These are phyloP conservation scores for Pheosia gnoma DNA, from an alignment of 2,888 invertebrate genomes.

Conservation along the genomic window DNA sequence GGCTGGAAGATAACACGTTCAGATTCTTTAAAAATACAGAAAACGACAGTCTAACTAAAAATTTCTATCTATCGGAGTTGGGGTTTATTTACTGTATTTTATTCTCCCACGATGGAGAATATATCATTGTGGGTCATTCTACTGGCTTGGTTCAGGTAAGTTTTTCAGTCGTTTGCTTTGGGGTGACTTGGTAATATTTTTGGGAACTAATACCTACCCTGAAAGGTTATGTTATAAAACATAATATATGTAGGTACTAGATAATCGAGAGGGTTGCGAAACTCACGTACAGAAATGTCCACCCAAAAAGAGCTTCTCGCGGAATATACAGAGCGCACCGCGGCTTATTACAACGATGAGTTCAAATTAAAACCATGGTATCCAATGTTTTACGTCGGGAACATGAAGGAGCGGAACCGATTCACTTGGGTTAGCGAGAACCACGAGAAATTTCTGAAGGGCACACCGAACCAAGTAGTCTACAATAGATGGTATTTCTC, in stretches of 20 bases:
- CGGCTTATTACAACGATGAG: constrained; percentile 54
- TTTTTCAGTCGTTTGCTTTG: not conserved
- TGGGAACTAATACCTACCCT: too few relatives aligned
- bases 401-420: constrained; percentile 33
- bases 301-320: constrained; percentile 44
- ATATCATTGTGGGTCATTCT: constrained; percentile 75
- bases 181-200: too few relatives aligned
- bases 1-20: constrained; percentile 62
- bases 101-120: constrained; percentile 71
- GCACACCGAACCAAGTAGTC: constrained; percentile 54
- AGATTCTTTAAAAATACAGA: constrained; percentile 61
- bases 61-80: constrained; percentile 55
- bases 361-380: constrained; percentile 56
- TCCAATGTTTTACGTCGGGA: constrained; percentile 59
- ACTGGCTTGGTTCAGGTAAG: constrained; percentile 82
- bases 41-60: constrained; percentile 48
- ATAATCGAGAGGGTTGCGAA: constrained; percentile 34
- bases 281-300: constrained; percentile 36
- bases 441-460: constrained; percentile 53
- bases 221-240: too few relatives aligned
- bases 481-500: constrained; percentile 64
- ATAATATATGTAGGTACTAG: not conserved
- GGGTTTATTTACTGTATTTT: constrained; percentile 65
- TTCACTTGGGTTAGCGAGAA: constrained; percentile 58
- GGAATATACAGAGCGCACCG: constrained; percentile 48